A percentile compares a stretch with the other conserved stretches of the same genome.
These are phyloP conservation scores for Dendrolimus pini DNA, from an alignment of 2,888 invertebrate species.

Conservation along the genomic window DNA sequence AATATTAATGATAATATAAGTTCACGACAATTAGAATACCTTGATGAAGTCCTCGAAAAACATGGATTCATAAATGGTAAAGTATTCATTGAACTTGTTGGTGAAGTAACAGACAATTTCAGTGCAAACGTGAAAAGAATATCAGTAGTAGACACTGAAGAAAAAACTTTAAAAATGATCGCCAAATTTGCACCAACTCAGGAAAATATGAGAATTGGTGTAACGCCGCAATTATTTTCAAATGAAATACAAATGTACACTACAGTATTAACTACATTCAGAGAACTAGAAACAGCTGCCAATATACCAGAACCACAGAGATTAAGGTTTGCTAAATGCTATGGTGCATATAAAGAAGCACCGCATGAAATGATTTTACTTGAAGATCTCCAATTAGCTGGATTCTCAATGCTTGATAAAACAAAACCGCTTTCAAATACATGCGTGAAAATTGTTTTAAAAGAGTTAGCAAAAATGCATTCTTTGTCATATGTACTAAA, in stretches of 20 bases:
- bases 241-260: conserved; percentile 37
- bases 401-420: conserved; percentile 33
- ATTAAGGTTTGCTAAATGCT: conserved; percentile 31
- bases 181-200: conserved; percentile 34
- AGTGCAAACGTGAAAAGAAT: conserved; percentile 26
- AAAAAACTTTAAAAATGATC: conserved; percentile 27
- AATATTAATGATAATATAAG: conserved; percentile 18
- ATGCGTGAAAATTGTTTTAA: conserved; percentile 27
- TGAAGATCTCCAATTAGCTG: conserved; percentile 32
- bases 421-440: conserved; percentile 27
- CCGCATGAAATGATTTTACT: conserved; percentile 35
- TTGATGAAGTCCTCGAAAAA: conserved; percentile 27
- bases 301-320: conserved; percentile 26
- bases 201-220: conserved; percentile 18
- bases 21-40: conserved; percentile 26
- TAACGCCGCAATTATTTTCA: conserved; percentile 18
- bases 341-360: conserved; percentile 24
- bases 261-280: conserved; percentile 30
- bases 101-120: conserved; percentile 33
- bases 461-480: conserved; percentile 36
- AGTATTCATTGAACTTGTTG: conserved; percentile 24
- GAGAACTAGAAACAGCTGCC: conserved; percentile 27
- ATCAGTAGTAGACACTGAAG: conserved; percentile 20
- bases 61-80: conserved; percentile 25
- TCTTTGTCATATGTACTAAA: conserved; percentile 38